Conservation (phyloP, 2,113 vertebrate species). For the Egretta garzetta region DNA sequence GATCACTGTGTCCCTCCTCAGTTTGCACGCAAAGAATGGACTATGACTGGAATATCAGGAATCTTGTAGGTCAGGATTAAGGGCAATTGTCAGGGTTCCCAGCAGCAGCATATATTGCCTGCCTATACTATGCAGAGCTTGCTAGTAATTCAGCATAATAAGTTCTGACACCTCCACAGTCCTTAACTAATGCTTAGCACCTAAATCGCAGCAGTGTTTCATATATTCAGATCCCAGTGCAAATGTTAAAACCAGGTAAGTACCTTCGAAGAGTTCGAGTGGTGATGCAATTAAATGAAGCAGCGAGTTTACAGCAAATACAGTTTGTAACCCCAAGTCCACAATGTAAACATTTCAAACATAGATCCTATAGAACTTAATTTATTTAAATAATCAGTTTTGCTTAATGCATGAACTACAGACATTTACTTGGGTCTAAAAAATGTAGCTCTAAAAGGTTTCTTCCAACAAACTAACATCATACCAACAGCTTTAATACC, state of each 20-base stretch:
- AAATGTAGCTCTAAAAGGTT: not conserved
- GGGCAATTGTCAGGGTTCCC: constrained; percentile 53
- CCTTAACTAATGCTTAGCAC: not conserved
- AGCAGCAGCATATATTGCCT: constrained; percentile 23
- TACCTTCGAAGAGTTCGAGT: not conserved
- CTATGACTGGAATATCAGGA: constrained; percentile 62
- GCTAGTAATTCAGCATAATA: not conserved
- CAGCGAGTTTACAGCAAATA: not conserved
- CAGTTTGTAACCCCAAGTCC: not conserved
- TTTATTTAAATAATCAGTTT: not conserved
- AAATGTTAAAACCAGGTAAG: not conserved
- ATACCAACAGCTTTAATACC: not conserved
- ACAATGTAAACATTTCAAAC: not conserved
- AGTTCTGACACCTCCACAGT: constrained; percentile 4
- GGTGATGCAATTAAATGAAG: not conserved
- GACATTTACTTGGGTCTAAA: not conserved
- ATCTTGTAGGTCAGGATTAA: constrained; percentile 64
- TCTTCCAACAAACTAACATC: not conserved
- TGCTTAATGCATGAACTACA: not conserved
- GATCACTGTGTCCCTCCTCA: not conserved
- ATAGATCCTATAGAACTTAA: not conserved
- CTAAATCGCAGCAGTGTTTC: not conserved
- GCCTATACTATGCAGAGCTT: not conserved
- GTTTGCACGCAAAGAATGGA: constrained; percentile 10
- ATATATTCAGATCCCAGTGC: not conserved